Evolutionary conservation across 2,888 invertebrate genomes (phyloP), one percentile per base, ranked within the genome.

Genomic region (Theretra japonica): DNA sequence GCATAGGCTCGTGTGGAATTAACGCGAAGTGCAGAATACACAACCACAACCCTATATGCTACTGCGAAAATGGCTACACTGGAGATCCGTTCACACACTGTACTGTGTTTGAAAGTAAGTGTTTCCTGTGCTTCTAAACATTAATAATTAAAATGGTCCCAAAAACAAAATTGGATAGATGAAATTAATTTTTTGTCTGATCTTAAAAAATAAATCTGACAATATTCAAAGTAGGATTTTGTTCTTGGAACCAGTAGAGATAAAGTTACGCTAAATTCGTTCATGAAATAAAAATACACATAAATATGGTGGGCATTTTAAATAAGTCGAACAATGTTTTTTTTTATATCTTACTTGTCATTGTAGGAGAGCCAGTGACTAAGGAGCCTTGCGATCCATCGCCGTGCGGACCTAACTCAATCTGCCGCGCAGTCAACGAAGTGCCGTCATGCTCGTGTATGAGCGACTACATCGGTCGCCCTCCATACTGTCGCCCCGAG

Each of bases 11-110:
- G 17, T 98, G 98, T 77, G 98, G 98, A 74, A 95, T 96, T 77
- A 95, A 95, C 69, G 97, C 98, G 0, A 93, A 96, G 77, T 98
- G 98, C 83, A 95, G 96, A 82, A 96, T 97, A 1, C 96, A 97
- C 75, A 97, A 97, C 84, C 98, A 98, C 87, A 97, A 96, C 85
- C 97, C 98, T 0, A 96, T 98, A 69, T 98, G 98, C 85, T 96
- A 96, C 77, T 98, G 98, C 83, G 96, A 96, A 73, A 94, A 92
- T 73, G 95, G 95, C 71, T 95, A 95, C 82, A 95, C 96, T n/a
- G 98, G 98, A 23, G 97, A 98, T 95, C 97, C 98, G 65, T 97
- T 98, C 83, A 95, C 95, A 11, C 95, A 95, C 82, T 97, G 97
- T 88, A 76, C 80, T 68, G 72, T 84, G 50, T 57, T 83, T 72